Evolutionary conservation across 1,140 invertebrate species (phyloP).

Genomic region (Rhagoletis pomonella): DNA sequence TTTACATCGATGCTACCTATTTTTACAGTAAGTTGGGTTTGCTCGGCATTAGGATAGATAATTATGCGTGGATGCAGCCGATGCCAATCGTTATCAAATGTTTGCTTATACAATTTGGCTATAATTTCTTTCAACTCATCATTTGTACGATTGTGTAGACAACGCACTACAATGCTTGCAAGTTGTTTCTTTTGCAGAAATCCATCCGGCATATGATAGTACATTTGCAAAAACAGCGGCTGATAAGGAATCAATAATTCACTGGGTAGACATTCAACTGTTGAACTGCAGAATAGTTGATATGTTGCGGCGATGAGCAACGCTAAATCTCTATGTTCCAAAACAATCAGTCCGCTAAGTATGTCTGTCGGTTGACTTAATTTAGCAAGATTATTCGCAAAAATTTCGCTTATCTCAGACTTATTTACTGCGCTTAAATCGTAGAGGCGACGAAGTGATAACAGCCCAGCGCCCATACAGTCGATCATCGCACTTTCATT

Average conservation of each 20-base stretch:
- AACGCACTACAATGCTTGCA: conserved; percentile 59
- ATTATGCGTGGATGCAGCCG: conserved; percentile 60
- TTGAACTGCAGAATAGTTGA: conserved; percentile 63
- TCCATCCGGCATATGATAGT: conserved; percentile 58
- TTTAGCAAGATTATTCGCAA: conserved; percentile 36
- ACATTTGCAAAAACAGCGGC: conserved; percentile 64
- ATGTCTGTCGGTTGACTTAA: conserved; percentile 61
- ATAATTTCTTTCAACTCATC: conserved; percentile 60
- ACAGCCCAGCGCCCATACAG: conserved; percentile 60
- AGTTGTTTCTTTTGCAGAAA: conserved; percentile 54
- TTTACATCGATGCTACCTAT: conserved; percentile 58
- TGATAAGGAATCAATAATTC: conserved; percentile 61
- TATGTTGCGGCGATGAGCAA: conserved; percentile 58
- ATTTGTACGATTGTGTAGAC: conserved; percentile 63
- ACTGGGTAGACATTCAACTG: conserved; percentile 66
- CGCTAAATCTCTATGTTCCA: conserved; percentile 65
- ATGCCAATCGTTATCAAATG: conserved; percentile 56
- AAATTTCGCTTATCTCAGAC: conserved; percentile 52
- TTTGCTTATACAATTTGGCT: conserved; percentile 34
- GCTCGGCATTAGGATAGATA: conserved; percentile 11
- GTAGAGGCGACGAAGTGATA: conserved; percentile 63
- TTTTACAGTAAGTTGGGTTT: conserved; percentile 56
- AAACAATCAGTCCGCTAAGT: conserved; percentile 64
- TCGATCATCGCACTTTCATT: conserved; percentile 50
- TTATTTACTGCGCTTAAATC: conserved; percentile 60